Conservation (phyloP, 2,113 vertebrate genomes). For the Cacatua alba region DNA sequence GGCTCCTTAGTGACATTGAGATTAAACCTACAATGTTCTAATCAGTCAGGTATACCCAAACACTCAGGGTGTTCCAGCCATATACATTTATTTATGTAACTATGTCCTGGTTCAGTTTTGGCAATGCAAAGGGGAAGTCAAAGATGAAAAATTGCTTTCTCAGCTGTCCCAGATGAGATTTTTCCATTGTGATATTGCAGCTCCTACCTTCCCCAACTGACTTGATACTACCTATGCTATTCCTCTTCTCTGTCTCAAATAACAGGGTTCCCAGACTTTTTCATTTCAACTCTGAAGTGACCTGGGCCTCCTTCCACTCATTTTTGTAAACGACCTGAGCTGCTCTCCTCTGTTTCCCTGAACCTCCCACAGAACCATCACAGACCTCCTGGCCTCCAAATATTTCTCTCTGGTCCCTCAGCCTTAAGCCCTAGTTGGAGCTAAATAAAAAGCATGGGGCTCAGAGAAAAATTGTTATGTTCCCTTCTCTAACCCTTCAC, state of each 20-base stretch:
- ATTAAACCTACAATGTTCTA: neutral
- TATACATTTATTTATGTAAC: neutral
- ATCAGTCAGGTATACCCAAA: neutral
- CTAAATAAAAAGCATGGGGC: fast-evolving
- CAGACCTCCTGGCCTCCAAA: neutral
- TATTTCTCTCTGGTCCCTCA: neutral
- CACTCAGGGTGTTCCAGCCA: neutral
- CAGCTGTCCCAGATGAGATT: neutral
- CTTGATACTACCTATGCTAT: neutral
- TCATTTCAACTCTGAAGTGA: neutral
- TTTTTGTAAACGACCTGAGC: fast-evolving
- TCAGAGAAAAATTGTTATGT: fast-evolving
- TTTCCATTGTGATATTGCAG: neutral
- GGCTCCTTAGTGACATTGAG: neutral
- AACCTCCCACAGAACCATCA: neutral
- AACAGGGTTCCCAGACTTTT: fast-evolving
- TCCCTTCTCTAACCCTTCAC: fast-evolving
- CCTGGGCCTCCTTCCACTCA: neutral
- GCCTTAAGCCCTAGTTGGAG: neutral
- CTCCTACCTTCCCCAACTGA: neutral
- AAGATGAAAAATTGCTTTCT: neutral
- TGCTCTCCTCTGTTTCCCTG: neutral
- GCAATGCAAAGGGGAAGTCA: neutral
- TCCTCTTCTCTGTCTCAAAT: neutral
- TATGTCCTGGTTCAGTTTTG: neutral